A percentile compares a stretch with the other conserved stretches of the same genome.
Evolutionary conservation across 2,888 invertebrate genomes (phyloP).

Genomic region (Hemaris fuciformis): DNA sequence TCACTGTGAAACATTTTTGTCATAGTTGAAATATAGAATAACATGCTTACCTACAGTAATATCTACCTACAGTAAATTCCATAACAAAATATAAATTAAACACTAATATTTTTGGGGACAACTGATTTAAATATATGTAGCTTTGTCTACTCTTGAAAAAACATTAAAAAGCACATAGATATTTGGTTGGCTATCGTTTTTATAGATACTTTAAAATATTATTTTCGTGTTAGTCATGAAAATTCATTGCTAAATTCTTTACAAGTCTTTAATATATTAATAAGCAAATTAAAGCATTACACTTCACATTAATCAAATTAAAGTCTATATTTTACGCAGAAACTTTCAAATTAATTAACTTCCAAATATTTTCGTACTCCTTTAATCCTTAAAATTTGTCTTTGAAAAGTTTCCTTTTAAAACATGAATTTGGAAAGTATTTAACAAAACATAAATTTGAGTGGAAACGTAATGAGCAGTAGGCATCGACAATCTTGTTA

Average conservation of each 20-base stretch:
- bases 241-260: background rate
- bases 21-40: too few species aligned
- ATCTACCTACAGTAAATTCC: too few species aligned
- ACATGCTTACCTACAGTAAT: too few species aligned
- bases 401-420: slow-evolving; percentile 25
- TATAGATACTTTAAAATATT: too few species aligned
- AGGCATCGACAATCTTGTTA: slow-evolving; percentile 31
- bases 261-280: background rate
- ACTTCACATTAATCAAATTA: background rate
- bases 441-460: slow-evolving; percentile 29
- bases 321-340: background rate
- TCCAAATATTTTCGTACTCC: slow-evolving; percentile 33
- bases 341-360: slow-evolving; percentile 37
- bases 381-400: slow-evolving; percentile 25
- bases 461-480: slow-evolving; percentile 25
- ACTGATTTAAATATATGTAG: too few species aligned
- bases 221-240: too few species aligned
- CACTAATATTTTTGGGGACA: too few species aligned
- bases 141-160: too few species aligned
- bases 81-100: too few species aligned
- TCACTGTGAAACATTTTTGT: too few species aligned
- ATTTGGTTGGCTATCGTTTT: too few species aligned
- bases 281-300: background rate
- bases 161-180: too few species aligned
- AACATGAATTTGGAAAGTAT: slow-evolving; percentile 27